phyloP scores from a whole-genome alignment of 2,888 invertebrate genomes.

The Hemaris fuciformis region DNA sequence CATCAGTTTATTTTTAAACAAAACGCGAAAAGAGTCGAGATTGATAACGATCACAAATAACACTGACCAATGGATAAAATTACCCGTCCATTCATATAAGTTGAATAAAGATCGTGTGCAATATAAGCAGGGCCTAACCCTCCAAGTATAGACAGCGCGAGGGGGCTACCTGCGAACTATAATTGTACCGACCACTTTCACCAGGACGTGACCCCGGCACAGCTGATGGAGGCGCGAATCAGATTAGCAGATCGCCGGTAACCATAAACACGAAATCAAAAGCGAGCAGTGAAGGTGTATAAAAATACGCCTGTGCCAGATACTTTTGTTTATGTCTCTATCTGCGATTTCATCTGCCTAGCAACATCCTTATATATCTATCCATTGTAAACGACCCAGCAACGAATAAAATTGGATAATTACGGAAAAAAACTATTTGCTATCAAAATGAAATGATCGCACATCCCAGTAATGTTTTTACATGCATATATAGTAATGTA shows the following conservation, averaged over 20 bases:
- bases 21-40: too few relatives aligned
- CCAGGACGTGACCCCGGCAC: slow-evolving; percentile 51
- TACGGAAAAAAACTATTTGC: too few relatives aligned
- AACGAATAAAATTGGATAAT: too few relatives aligned
- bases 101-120: slow-evolving; percentile 19
- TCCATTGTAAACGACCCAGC: not conserved
- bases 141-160: slow-evolving; percentile 48
- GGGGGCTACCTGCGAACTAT: slow-evolving; percentile 54
- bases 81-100: not conserved
- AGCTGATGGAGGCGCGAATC: slow-evolving; percentile 58
- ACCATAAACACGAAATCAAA: slow-evolving; percentile 14
- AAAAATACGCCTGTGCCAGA: slow-evolving; percentile 11
- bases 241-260: slow-evolving; percentile 31
- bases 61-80: too few relatives aligned
- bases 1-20: too few relatives aligned
- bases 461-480: too few relatives aligned
- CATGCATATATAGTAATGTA: too few relatives aligned
- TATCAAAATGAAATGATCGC: too few relatives aligned
- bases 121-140: slow-evolving; percentile 25
- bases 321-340: slow-evolving; percentile 11
- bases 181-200: slow-evolving; percentile 58
- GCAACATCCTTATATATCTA: not conserved
- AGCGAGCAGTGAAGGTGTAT: not conserved
- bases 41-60: too few relatives aligned
- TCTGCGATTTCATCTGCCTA: not conserved